Conservation (phyloP, 2,797 vertebrate genomes). For the Melanotaenia pygmaea region DNA sequence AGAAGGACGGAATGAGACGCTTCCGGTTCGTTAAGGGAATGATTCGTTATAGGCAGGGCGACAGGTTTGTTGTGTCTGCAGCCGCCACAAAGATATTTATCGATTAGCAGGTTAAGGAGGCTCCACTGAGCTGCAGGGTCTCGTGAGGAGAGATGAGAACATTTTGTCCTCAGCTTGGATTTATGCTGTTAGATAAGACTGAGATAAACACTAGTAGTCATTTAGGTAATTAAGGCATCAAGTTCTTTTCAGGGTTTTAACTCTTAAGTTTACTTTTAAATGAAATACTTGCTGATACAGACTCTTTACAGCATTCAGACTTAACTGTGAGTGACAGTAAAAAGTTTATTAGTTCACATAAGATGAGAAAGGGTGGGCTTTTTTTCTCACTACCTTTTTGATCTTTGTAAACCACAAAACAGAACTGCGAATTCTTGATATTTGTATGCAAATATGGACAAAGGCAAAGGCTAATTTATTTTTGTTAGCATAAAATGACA, state of each 20-base stretch:
- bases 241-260: background rate
- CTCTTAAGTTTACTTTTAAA: background rate
- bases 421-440: background rate
- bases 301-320: background rate
- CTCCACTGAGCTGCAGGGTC: constrained; percentile 21
- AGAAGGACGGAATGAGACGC: constrained; percentile 29
- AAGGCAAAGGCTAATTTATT: background rate
- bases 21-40: background rate
- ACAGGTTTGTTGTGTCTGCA: constrained; percentile 24
- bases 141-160: constrained; percentile 36
- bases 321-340: background rate
- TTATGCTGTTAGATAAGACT: constrained; percentile 2
- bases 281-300: background rate
- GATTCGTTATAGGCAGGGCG: background rate
- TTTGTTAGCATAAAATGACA: background rate
- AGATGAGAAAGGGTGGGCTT: background rate
- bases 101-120: constrained; percentile 16
- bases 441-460: background rate
- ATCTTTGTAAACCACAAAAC: background rate
- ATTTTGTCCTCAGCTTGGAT: constrained; percentile 43
- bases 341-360: background rate
- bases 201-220: background rate
- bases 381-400: background rate
- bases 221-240: background rate
- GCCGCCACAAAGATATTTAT: background rate